phyloP scores from a whole-genome alignment of 2,797 vertebrate genomes.

The Gymnoscopelus braueri region DNA sequence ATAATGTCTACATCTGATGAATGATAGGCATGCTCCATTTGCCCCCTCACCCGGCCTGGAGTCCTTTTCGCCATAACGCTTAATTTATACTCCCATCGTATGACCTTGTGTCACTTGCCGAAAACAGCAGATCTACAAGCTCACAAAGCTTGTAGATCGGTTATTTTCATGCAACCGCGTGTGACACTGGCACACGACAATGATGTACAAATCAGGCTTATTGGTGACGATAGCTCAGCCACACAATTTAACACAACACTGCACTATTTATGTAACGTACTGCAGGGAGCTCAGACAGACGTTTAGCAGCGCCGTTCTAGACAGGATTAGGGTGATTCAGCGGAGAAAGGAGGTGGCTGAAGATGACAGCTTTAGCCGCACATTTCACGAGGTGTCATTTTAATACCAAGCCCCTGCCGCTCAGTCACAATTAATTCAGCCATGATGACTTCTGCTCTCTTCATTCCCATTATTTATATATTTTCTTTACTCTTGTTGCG shows the following conservation, averaged over 20 bases:
- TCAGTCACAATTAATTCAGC: constrained; percentile 66
- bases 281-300: constrained; percentile 54
- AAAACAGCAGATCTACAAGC: no score
- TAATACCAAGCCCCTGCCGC: constrained; percentile 48
- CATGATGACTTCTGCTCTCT: constrained; percentile 50
- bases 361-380: constrained; percentile 70
- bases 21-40: constrained; percentile 29
- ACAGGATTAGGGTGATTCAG: constrained; percentile 71
- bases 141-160: no score
- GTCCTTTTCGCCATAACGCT: constrained; percentile 29
- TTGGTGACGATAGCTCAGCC: constrained; percentile 8
- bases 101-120: no score
- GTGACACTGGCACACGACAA: no score
- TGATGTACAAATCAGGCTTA: no score
- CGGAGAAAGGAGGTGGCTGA: constrained; percentile 53
- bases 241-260: constrained; percentile 63
- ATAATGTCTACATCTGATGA: no score
- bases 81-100: no score
- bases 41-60: constrained; percentile 20
- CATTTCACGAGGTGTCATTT: constrained; percentile 71
- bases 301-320: constrained; percentile 66
- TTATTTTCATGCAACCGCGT: no score
- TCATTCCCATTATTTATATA: constrained; percentile 38
- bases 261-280: constrained; percentile 40
- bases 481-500: constrained; percentile 43